Base-by-base conservation (phyloP, 2,113 vertebrate genomes). In the Nematolebias whitei region DNA sequence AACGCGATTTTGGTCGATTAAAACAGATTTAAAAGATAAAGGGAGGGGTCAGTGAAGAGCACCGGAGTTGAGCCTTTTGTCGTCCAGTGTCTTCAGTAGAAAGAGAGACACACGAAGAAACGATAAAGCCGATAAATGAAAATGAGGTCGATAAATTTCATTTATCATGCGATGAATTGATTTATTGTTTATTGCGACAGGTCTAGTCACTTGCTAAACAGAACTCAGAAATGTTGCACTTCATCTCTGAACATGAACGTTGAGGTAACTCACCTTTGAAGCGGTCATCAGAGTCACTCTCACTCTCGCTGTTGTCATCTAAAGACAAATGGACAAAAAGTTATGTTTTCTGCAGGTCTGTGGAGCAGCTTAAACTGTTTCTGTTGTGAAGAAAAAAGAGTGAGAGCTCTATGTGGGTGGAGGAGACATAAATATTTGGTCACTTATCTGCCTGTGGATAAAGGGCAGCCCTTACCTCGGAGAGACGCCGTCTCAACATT, bases 281-380 rank as follows among this genome's bases (percentile, higher is more conserved):
- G 68, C 96, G 93, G 94, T 99, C 98, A 23, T 99, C 98, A 12
- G 97, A 98, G 91, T 99, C 98, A 29, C 98, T 99, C 92, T 99
- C 98, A 47, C 96, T 99, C 90, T 99, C 98, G 0, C 98, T 99
- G 91, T 99, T 99, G 84, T 99, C 98, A 92, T 99, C 98, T 99
- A 90, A 68, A 92, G 89, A 85, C 83, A 87, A 82, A 93, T 1
- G 87, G 63, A 91, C 66, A 82, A 64, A 76, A 51, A 70, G 62
- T 26, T 59, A 40, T 19, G 39, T 70, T 78, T 80, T 76, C 51
- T 60, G 78, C 2, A 52, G 76, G 76, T 85, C 72, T 82, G 19
- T 15, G 44, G 71, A 59, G 55, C 70, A 82, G 32, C 63, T 82
- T 68, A 44, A 68, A 78, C 68, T 39, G 29, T 81, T 67, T 73